Evolutionary conservation across 2,113 vertebrate species (phyloP).

Genomic region (Tenebrosternarchus preto): DNA sequence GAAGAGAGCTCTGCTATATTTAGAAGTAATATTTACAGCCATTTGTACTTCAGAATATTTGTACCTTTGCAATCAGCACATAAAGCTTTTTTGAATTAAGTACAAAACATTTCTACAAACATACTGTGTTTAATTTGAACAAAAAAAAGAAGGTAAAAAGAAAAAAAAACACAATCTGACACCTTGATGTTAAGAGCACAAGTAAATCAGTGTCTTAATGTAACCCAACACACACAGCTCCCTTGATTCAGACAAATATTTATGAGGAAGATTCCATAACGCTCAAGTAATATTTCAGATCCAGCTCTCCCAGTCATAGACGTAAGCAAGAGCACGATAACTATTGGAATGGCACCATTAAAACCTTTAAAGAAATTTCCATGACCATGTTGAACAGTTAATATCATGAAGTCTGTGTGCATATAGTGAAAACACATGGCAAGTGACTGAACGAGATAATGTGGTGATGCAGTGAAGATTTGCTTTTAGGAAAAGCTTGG

Average conservation of each 20-base stretch:
- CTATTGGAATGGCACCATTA: background rate
- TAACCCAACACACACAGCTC: too few species aligned
- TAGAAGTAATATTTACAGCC: too few species aligned
- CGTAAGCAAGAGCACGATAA: background rate
- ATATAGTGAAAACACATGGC: conserved; percentile 2
- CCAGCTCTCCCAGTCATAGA: background rate
- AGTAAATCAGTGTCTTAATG: background rate
- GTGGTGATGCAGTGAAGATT: background rate
- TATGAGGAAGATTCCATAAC: background rate
- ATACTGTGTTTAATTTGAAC: too few species aligned
- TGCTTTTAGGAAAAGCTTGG: background rate
- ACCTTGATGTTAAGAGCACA: too few species aligned
- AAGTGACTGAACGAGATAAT: background rate
- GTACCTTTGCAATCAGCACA: too few species aligned
- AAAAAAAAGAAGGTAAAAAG: too few species aligned
- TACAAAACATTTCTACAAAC: too few species aligned
- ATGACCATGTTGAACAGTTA: conserved; percentile 31
- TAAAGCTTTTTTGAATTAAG: too few species aligned
- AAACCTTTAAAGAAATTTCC: conserved; percentile 30
- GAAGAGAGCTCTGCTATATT: conserved; percentile 17
- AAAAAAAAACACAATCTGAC: too few species aligned
- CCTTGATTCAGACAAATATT: conserved; percentile 4
- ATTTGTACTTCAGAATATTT: too few species aligned
- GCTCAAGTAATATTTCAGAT: background rate
- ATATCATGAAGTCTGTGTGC: conserved; percentile 27